These are phyloP conservation scores for Limnephilus marmoratus DNA, from an alignment of 2,888 invertebrate species.

Conservation along the genomic window DNA sequence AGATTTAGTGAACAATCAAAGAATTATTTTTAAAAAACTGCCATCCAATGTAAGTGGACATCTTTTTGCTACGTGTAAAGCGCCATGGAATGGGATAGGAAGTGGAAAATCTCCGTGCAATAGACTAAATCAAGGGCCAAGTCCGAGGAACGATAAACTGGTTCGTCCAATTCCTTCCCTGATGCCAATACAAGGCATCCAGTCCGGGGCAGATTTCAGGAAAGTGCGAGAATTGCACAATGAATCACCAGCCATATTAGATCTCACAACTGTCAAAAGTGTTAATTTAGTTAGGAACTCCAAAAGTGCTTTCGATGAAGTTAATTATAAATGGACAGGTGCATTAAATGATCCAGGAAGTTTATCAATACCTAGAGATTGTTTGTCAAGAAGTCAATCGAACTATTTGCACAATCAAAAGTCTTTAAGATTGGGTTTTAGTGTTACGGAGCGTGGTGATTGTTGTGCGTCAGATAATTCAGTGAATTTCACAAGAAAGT, in stretches of 20 bases:
- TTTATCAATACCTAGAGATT: neutral
- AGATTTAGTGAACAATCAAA: conserved; percentile 38
- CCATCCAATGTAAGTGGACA: conserved; percentile 2
- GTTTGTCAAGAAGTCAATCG: conserved; percentile 16
- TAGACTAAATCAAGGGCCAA: neutral
- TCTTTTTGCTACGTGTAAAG: neutral
- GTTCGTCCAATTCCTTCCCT: conserved; percentile 65
- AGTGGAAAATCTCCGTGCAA: neutral
- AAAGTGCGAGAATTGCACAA: neutral
- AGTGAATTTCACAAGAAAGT: neutral
- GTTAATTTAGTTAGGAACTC: conserved; percentile 45
- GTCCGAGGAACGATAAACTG: conserved; percentile 59
- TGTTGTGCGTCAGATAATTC: neutral
- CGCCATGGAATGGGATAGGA: neutral
- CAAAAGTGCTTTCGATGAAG: conserved; percentile 61
- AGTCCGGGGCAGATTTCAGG: conserved; percentile 5
- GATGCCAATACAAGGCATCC: conserved; percentile 61
- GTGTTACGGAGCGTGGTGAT: neutral
- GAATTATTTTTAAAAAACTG: neutral
- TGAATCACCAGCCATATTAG: conserved; percentile 50
- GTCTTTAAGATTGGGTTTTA: conserved; percentile 48
- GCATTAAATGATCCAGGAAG: neutral
- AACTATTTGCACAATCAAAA: conserved; percentile 40
- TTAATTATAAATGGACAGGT: conserved; percentile 37
- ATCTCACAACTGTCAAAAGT: conserved; percentile 52